Evolutionary conservation across 2,888 invertebrate species (phyloP).

Genomic region (Heliconius ismenius): DNA sequence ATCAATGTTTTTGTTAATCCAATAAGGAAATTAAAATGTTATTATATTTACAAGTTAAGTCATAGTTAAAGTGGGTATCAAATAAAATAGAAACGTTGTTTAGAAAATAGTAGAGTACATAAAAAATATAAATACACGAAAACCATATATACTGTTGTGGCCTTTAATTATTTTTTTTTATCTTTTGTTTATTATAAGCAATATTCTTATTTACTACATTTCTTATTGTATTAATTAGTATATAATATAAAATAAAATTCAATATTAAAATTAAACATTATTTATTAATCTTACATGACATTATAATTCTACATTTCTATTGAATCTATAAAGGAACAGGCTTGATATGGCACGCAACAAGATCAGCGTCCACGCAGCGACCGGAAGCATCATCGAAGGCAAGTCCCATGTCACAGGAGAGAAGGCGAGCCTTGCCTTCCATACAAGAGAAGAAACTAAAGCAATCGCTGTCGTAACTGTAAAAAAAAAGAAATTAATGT

Average conservation of each 20-base stretch:
- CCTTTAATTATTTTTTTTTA: too few species aligned
- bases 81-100: too few species aligned
- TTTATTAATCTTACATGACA: neutral
- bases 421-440: constrained; percentile 55
- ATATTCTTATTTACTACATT: too few species aligned
- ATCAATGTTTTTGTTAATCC: too few species aligned
- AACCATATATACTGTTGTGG: too few species aligned
- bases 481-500: neutral
- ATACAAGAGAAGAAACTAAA: constrained; percentile 64
- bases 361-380: constrained; percentile 54
- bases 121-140: too few species aligned
- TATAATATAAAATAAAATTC: neutral
- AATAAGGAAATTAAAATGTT: too few species aligned
- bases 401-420: constrained; percentile 62
- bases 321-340: constrained; percentile 1
- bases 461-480: constrained; percentile 60
- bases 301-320: neutral
- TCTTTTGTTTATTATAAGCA: too few species aligned
- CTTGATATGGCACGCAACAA: constrained; percentile 45
- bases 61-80: too few species aligned
- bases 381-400: constrained; percentile 57
- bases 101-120: too few species aligned
- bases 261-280: neutral
- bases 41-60: too few species aligned
- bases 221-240: too few species aligned